Evolutionary conservation across 2,113 vertebrate species (phyloP).

Genomic region (Theristicus caerulescens): DNA sequence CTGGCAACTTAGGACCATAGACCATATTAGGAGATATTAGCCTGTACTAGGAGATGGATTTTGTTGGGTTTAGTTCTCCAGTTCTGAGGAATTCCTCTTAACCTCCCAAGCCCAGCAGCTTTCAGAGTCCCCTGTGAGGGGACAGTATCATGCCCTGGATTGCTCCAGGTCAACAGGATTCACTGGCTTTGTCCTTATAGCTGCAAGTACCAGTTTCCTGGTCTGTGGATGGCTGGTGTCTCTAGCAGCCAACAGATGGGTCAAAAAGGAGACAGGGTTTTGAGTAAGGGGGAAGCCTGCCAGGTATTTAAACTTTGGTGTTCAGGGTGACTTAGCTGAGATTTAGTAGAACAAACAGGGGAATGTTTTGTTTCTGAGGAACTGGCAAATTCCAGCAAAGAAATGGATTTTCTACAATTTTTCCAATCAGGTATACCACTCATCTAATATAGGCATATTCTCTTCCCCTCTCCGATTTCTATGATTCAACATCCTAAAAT

Average conservation of each 20-base stretch:
- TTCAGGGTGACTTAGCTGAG: not conserved
- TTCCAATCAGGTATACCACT: not conserved
- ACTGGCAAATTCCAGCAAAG: not conserved
- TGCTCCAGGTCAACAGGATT: not conserved
- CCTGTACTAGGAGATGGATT: not conserved
- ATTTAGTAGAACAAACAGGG: not conserved
- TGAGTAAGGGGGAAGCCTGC: not conserved
- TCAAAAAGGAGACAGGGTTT: not conserved
- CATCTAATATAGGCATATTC: not conserved
- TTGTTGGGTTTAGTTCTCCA: not conserved
- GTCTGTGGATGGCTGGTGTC: not conserved
- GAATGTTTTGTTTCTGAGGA: not conserved
- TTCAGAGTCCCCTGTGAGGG: not conserved
- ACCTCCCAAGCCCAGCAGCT: not conserved
- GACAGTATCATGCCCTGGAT: not conserved
- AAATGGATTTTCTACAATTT: not conserved
- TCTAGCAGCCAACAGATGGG: not conserved
- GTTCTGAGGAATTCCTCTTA: not conserved
- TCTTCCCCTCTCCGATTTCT: not conserved
- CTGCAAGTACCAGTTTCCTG: not conserved
- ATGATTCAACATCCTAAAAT: not conserved
- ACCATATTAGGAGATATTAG: not conserved
- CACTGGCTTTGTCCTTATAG: not conserved
- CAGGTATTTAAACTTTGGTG: not conserved
- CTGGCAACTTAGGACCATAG: not conserved